phyloP scores from a whole-genome alignment of 1,140 invertebrate species.

The Scaptomyza montana region DNA sequence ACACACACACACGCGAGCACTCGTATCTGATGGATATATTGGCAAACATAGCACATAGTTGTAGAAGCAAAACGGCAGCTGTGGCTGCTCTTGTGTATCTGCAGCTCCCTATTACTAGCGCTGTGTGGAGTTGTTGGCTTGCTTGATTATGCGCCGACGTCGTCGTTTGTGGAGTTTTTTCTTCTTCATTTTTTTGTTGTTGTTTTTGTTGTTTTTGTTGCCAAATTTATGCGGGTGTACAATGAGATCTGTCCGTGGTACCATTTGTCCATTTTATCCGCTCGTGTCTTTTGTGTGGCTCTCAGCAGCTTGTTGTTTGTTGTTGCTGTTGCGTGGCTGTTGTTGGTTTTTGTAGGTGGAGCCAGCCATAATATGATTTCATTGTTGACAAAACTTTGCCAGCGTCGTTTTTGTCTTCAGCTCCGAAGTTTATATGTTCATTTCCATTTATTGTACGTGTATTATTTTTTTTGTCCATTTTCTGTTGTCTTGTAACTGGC shows the following conservation, averaged over 20 bases:
- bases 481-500: constrained; percentile 62
- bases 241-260: constrained; percentile 11
- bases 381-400: constrained; percentile 77
- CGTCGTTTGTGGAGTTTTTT: constrained; percentile 63
- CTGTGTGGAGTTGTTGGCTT: constrained; percentile 50
- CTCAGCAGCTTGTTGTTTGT: constrained; percentile 18
- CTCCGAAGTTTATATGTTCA: constrained; percentile 56
- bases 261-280: constrained; percentile 22
- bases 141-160: constrained; percentile 74
- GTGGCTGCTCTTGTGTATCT: constrained; percentile 9
- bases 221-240: constrained; percentile 77
- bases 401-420: constrained; percentile 48
- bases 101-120: constrained; percentile 20
- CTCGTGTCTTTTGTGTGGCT: constrained; percentile 11
- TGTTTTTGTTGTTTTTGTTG: constrained; percentile 31
- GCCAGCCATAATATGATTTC: constrained; percentile 61
- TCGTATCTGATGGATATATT: constrained; percentile 36
- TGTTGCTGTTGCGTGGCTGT: constrained; percentile 35
- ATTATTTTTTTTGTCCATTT: constrained; percentile 40
- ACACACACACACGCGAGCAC: background rate
- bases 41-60: background rate
- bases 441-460: constrained; percentile 31
- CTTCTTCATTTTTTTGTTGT: background rate
- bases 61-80: constrained; percentile 1
- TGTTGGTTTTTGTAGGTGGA: constrained; percentile 80